Evolutionary conservation across 2,888 invertebrate species (phyloP), one percentile per base, ranked within the genome.

Genomic region (Ethmia dodecea): DNA sequence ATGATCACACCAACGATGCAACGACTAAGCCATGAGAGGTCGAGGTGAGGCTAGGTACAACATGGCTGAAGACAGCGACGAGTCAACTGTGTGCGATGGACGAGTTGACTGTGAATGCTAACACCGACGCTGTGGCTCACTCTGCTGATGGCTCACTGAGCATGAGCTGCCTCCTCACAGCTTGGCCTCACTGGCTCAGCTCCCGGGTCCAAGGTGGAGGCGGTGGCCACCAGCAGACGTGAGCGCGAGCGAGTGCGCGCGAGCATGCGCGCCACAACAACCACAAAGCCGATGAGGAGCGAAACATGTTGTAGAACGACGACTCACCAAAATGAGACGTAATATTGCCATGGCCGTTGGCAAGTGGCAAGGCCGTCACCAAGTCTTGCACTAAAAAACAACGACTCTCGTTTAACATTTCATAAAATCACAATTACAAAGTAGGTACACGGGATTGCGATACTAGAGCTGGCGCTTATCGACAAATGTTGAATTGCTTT

Each of bases 381-480:
- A 86, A 74, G 76, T 86, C 86, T 84, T 86, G 84, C 86, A 84
- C 86, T 84, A 86, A 84, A 86, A 86, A 86, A 84, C 71, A 83
- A 86, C 75, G 73, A 77, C 83, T 76, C 62, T 72, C 72, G 67
- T 83, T 86, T 79, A 84, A 80, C 84, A 86, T 81, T 69, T 67
- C 72, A 77, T 73, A 66, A 9, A 55, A 72, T 60, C 66, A 60
- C 57, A 55, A 64, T 53, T 60, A 63, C 51, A 12, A 1, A 22
- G 30, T 20, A 29, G 36, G 33, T 29, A 24, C 25, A 25, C 25
- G 9, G 25, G 25, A 5, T 11, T 25, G 20, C 22, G n/a, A n/a
- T 8, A 18, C 18, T 18, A 5, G 5, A 26, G 11, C 11, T 11
- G 9, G 40, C 47, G 47, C 66, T 68, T 65, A 69, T 67, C 68